phyloP scores from a whole-genome alignment of 2,113 vertebrate genomes.

The Halcyon malimbica region DNA sequence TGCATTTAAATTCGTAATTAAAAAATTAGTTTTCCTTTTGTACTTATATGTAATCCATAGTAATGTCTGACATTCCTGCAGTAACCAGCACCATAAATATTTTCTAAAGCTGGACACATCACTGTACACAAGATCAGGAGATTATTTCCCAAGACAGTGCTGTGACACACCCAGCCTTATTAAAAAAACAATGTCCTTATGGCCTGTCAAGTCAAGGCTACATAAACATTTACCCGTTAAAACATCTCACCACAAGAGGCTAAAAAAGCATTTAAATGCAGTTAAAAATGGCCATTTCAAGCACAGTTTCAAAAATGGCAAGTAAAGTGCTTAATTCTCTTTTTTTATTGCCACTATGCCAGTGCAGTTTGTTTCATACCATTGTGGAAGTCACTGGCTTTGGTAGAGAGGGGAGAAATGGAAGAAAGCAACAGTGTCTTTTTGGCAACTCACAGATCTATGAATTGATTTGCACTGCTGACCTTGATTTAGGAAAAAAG shows the following conservation, averaged over 20 bases:
- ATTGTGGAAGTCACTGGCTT: not conserved
- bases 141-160: not conserved
- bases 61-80: not conserved
- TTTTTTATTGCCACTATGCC: not conserved
- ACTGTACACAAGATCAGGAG: not conserved
- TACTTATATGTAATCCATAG: not conserved
- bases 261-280: not conserved
- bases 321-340: slow-evolving; percentile 44
- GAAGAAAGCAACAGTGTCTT: not conserved
- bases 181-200: not conserved
- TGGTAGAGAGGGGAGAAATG: not conserved
- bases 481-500: not conserved
- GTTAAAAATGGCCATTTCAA: not conserved
- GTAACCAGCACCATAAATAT: not conserved
- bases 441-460: not conserved
- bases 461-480: not conserved
- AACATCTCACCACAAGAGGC: not conserved
- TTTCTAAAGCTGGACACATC: not conserved
- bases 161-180: not conserved
- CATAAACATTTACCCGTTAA: slow-evolving; percentile 7
- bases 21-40: not conserved
- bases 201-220: not conserved
- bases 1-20: not conserved
- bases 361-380: not conserved
- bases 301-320: not conserved